Conservation (phyloP, 23 tunicate genomes). For the Halocynthia aurantium region DNA sequence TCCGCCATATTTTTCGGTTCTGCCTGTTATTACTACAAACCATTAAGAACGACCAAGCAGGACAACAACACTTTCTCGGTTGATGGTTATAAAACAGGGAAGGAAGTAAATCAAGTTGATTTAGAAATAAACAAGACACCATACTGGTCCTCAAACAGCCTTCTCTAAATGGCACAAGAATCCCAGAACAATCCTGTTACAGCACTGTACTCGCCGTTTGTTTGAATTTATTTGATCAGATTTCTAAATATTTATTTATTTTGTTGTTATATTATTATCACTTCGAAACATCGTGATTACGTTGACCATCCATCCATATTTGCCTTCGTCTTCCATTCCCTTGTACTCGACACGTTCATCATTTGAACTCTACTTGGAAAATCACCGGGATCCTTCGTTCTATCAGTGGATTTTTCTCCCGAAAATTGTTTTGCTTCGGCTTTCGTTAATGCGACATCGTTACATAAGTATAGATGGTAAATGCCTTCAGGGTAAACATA, state of each 20-base stretch:
- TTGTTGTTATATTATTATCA: too few species aligned
- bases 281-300: conserved; percentile 57
- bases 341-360: not conserved
- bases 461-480: too few species aligned
- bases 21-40: conserved; percentile 61
- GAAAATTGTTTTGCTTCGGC: not conserved
- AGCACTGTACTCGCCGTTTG: not conserved
- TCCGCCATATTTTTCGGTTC: conserved; percentile 26
- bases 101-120: not conserved
- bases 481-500: too few species aligned
- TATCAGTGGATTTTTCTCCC: not conserved
- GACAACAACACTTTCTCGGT: not conserved
- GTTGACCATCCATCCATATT: conserved; percentile 59
- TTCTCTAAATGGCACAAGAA: not conserved
- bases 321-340: conserved; percentile 44
- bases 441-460: not conserved
- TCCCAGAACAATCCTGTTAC: not conserved
- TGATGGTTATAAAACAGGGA: conserved; percentile 8
- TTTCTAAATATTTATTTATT: too few species aligned
- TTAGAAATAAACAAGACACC: not conserved
- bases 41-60: conserved; percentile 7
- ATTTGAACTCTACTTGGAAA: too few species aligned
- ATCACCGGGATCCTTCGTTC: too few species aligned
- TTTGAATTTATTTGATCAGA: too few species aligned
- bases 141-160: not conserved